These are phyloP conservation scores for Origma solitaria DNA, from an alignment of 2,113 vertebrate species.

Conservation along the genomic window DNA sequence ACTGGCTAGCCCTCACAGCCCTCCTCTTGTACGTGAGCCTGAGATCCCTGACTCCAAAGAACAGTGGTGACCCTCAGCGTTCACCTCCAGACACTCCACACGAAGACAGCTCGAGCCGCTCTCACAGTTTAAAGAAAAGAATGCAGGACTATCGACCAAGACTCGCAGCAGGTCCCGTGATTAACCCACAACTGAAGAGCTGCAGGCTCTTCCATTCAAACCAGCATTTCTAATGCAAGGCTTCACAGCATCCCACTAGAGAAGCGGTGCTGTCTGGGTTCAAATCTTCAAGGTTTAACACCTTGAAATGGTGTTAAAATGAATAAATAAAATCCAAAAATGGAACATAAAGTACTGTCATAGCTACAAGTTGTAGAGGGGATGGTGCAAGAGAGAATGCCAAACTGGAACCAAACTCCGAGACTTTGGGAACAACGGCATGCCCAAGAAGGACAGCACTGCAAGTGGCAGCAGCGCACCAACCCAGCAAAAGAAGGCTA, in stretches of 20 bases:
- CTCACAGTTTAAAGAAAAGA: not conserved
- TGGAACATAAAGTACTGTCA: accelerated
- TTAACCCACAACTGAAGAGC: not conserved
- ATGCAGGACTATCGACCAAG: accelerated
- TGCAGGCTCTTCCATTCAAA: not conserved
- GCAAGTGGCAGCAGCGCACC: accelerated
- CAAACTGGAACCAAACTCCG: accelerated
- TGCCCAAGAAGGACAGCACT: accelerated
- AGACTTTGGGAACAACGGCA: not conserved
- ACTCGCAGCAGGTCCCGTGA: accelerated
- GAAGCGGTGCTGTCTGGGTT: not conserved
- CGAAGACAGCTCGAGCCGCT: not conserved
- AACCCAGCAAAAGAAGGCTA: not conserved
- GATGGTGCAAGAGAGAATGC: not conserved
- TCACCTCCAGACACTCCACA: accelerated
- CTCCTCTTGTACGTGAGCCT: accelerated
- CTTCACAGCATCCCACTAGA: not conserved
- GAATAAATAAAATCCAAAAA: not conserved
- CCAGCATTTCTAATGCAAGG: not conserved
- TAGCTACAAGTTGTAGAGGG: accelerated
- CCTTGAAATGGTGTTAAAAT: not conserved
- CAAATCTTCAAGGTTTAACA: not conserved
- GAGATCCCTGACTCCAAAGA: accelerated
- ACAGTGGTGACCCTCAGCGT: accelerated
- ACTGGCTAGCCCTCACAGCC: accelerated